Evolutionary conservation across 2,113 vertebrate genomes (phyloP).

Genomic region (Poeciliopsis retropinna): DNA sequence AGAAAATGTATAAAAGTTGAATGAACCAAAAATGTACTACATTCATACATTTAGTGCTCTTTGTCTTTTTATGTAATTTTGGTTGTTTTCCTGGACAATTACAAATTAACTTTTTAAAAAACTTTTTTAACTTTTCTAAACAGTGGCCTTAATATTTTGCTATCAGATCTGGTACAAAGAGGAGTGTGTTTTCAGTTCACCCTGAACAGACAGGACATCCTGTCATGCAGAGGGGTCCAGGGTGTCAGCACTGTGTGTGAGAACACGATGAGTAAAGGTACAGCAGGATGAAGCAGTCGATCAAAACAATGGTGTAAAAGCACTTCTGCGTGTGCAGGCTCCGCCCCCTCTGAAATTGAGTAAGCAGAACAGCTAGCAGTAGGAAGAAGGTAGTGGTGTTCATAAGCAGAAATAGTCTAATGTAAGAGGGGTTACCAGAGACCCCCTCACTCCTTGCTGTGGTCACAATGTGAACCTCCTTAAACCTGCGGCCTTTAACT

Average conservation of each 20-base stretch:
- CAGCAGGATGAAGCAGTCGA: constrained; percentile 92
- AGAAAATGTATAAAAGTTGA: background rate
- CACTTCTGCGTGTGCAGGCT: constrained; percentile 90
- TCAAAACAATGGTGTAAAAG: constrained; percentile 89
- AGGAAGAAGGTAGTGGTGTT: constrained; percentile 96
- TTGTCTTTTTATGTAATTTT: background rate
- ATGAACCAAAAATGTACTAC: background rate
- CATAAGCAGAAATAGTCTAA: constrained; percentile 90
- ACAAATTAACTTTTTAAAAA: background rate
- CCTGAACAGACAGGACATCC: no score
- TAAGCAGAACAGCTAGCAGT: constrained; percentile 90
- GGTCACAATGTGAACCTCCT: constrained; percentile 78
- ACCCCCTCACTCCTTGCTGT: constrained; percentile 77
- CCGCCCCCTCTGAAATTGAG: constrained; percentile 88
- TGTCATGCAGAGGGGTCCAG: background rate
- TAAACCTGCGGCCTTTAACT: constrained; percentile 76
- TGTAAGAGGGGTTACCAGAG: constrained; percentile 86
- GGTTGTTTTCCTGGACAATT: background rate
- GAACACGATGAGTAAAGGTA: constrained; percentile 96
- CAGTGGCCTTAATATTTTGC: background rate
- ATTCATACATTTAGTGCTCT: background rate
- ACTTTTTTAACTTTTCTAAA: background rate
- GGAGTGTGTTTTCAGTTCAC: constrained; percentile 14
- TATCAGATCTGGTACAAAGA: constrained; percentile 48
- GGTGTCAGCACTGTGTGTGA: constrained; percentile 87